Base-by-base conservation (phyloP, 1,140 invertebrate genomes). In the Pseudomyrmex flavicornis region DNA sequence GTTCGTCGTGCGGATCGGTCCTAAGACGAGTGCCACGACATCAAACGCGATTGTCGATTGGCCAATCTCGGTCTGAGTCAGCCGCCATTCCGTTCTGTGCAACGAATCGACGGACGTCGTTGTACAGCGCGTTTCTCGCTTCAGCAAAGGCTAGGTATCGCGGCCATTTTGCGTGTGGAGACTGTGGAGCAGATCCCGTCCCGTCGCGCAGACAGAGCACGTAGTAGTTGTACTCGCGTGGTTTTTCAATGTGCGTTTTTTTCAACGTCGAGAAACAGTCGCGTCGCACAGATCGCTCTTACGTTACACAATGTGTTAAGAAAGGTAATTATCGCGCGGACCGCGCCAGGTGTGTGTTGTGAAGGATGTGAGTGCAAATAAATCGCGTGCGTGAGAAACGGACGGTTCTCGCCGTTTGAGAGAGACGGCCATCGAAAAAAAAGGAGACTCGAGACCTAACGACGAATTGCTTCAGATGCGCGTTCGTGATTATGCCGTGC, bases 301-400 rank as follows among this genome's bases (percentile, higher is more conserved):
- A 50, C 82, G 66, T 68, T 77, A 58, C 73, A 70, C 85, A 75
- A 90, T 90, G 89, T 72, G 59, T 84, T 85, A 62, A 85, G 54
- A 17, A 82, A 89, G 89, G 88, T 89, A 90, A 89, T 80, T 86
- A 72, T 79, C 50, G 26, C 68, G 9, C 35, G 35, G 5, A 35
- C 0, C 35, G 35, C 5, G 35, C 35, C 35, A 35, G 35, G 35
- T 35, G 35, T 35, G 35, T 35, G 35, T 35, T 1, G 35, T 35
- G 35, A 35, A 26, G 26, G 35, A 35, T 35, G 35, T 35, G 35
- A 35, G 35, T 35, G 35, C 35, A 7, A 7, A 35, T 35, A 35
- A 35, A 35, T 35, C 62, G 54, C 20, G 48, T 50, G 44, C 15
- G n/a, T 9, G 65, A 65, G 72, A 87, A 75, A 9, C 62, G 15